Percentiles rank a stretch among this genome's conserved stretches.
Conservation (phyloP, 2,797 vertebrate genomes). For the Lithobates sylvaticus region DNA sequence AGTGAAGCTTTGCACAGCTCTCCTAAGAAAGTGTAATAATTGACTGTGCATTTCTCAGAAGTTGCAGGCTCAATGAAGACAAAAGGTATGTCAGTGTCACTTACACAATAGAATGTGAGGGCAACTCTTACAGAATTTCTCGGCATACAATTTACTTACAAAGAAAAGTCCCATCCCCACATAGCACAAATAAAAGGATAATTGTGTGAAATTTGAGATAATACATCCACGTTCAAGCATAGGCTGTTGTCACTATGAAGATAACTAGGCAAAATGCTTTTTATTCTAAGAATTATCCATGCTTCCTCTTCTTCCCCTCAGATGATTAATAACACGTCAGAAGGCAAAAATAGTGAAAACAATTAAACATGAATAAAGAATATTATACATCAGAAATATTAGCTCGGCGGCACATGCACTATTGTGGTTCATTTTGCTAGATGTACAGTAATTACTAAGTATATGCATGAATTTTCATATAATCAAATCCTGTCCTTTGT, state of each 20-base stretch:
- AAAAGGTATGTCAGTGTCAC: conserved; percentile 41
- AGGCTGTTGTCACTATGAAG: conserved; percentile 49
- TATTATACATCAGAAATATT: conserved; percentile 37
- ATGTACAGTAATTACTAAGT: conserved; percentile 52
- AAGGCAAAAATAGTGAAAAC: conserved; percentile 51
- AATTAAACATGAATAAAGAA: conserved; percentile 8
- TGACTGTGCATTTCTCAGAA: conserved; percentile 21
- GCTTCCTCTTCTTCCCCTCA: conserved; percentile 6
- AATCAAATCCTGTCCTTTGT: conserved; percentile 17
- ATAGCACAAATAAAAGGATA: conserved; percentile 55
- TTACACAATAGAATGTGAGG: conserved; percentile 37
- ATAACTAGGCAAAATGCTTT: conserved; percentile 59
- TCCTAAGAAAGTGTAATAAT: conserved; percentile 30
- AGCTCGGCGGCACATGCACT: conserved; percentile 56
- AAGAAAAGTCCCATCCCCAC: conserved; percentile 34
- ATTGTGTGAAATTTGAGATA: conserved; percentile 60
- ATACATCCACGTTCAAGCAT: conserved; percentile 56
- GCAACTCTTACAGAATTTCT: conserved; percentile 28
- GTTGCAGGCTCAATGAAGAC: conserved; percentile 25
- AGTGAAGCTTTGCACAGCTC: conserved; percentile 16
- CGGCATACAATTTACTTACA: conserved; percentile 39
- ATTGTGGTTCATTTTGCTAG: conserved; percentile 35
- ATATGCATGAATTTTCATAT: conserved; percentile 53
- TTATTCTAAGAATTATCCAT: conserved; percentile 50
- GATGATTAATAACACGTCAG: conserved; percentile 65